Evolutionary conservation across 2,113 vertebrate species (phyloP), one percentile per base, ranked within the genome.

Genomic region (Grallaria varia): DNA sequence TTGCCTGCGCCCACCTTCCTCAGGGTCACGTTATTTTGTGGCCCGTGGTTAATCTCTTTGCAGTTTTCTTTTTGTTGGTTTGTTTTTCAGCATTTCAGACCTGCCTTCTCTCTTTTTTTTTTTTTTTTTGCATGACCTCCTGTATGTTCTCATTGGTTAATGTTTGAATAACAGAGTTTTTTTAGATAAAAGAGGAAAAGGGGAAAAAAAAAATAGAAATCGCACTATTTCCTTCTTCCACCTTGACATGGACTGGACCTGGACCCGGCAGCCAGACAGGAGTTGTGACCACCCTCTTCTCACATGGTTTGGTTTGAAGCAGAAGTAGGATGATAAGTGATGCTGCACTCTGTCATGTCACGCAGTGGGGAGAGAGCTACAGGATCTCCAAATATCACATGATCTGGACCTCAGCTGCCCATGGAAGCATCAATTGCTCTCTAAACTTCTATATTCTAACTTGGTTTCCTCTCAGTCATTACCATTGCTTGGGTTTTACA

Each of bases 1-100:
- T 95, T 95, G 89, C 94, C 94, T 95, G 91, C 71, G 53, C 95
- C 95, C 93, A 64, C 95, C 97, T 95, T 77, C 68, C 49, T 3
- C 28, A 73, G 84, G 69, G 90, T 30, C 80, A 52, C 74, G 10
- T 71, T 47, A 20, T 42, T 64, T 56, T 79, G 88, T 75, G 83
- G 91, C 71, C 89, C 60, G 0, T 60, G 24, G 62, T n/a, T 37
- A 25, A 93, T 73, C 53, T 92, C 91, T 63, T 62, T 25, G 88
- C 86, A 82, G 96, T 91, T 85, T 64, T 84, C 82, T 94, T 92
- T 92, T 75, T 55, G 91, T 96, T 77, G 62, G 85, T 90, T 90
- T 77, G 91, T 66, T 93, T 97, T 93, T 39, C 77, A 95, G 90
- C 67, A 1, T 92, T 89, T 93, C 83, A 77, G 95, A 94, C 63